Percentiles rank a stretch among this genome's conserved stretches.
These are phyloP conservation scores for Telenomus remus DNA, from an alignment of 1,140 invertebrate species.

Conservation along the genomic window DNA sequence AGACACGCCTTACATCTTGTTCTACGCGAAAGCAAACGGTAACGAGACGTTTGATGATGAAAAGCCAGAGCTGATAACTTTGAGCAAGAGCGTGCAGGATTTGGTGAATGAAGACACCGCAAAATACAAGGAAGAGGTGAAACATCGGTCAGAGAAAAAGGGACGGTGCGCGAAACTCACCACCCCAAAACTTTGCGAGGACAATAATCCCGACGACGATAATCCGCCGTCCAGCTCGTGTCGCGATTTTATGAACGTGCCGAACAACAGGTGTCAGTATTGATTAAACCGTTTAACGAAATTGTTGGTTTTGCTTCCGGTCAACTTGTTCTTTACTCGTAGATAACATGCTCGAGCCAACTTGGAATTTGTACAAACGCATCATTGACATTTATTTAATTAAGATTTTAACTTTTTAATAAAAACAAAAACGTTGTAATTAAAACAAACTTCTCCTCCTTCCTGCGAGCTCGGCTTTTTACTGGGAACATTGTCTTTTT, in stretches of 20 bases:
- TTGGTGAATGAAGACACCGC: conserved; percentile 72
- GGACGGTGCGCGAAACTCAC: conserved; percentile 1
- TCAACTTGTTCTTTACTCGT: too few species aligned
- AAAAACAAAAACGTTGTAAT: too few species aligned
- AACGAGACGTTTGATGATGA: conserved; percentile 60
- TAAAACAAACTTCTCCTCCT: too few species aligned
- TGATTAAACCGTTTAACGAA: background rate
- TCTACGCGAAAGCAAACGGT: conserved; percentile 77
- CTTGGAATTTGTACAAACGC: background rate
- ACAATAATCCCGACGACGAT: conserved; percentile 60
- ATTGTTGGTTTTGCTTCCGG: background rate
- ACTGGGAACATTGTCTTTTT: too few species aligned
- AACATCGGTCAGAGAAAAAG: conserved; percentile 24
- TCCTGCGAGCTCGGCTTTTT: too few species aligned
- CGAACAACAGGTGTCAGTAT: conserved; percentile 55
- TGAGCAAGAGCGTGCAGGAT: conserved; percentile 73
- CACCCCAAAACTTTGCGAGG: conserved; percentile 6
- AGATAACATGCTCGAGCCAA: background rate
- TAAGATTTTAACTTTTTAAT: too few species aligned
- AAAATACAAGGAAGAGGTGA: conserved; percentile 62
- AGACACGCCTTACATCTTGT: conserved; percentile 89
- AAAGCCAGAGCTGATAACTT: conserved; percentile 63
- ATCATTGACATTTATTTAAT: background rate
- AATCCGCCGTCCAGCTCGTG: conserved; percentile 63
- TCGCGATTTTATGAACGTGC: conserved; percentile 56